Evolutionary conservation across 2,113 vertebrate genomes (phyloP), one percentile per base, ranked within the genome.

Genomic region (Herpetotheres cachinnans): DNA sequence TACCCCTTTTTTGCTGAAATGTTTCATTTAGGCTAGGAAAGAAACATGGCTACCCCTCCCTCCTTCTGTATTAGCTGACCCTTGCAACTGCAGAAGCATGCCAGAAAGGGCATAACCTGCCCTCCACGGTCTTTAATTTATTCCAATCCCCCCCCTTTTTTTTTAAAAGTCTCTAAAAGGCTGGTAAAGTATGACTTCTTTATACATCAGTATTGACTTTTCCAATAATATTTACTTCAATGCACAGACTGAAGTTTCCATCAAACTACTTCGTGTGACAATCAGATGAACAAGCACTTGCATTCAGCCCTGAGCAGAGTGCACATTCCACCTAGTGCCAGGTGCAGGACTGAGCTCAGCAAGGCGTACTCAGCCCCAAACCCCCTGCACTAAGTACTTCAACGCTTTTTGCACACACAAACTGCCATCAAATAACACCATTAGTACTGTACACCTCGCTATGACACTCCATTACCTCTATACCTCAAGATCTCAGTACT

Each of bases 291-390:
- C 32, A 78, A 74, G 61, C 26, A 11, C 36, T 24, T 21, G 34
- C 58, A 44, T 25, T 85, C 65, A 62, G 46, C 2, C 20, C 77
- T 4, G 1, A 79, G 20, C 50, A 58, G 38, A 82, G 66, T 5
- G 1, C 42, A 5, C 17, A 52, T 8, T 62, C 6, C 85, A 59
- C 87, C 13, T 14, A 24, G 32, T 18, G 44, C 44, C 83, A 81
- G 71, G 9, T 5, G 17, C 66, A 82, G 46, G 40, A 69, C 52
- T 12, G 76, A 91, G 82, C 82, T 74, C 82, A 77, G 69, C 1
- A 0, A 91, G 44, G 38, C 38, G 5, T 5, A 2, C 25, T 3
- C 0, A 9, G 29, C 46, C 59, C 46, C 80, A 86, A 6, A 2
- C 1, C 9, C 10, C 66, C 40, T 6, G 0, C 36, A 8, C 16